phyloP scores from a whole-genome alignment of 2,888 invertebrate genomes.

The Caenorhabditis macrosperma region DNA sequence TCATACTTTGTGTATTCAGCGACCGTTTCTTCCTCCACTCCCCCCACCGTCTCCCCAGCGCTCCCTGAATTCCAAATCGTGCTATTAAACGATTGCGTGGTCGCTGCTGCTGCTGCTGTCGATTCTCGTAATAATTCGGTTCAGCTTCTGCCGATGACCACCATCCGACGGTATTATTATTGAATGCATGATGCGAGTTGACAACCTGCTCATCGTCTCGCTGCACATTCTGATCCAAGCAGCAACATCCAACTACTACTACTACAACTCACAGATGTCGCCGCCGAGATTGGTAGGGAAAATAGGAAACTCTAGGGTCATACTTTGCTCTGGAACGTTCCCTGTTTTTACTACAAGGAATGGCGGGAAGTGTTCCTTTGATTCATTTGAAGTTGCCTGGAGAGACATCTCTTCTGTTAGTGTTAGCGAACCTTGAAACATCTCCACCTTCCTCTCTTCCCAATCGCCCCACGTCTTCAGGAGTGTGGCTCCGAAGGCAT shows the following conservation, averaged over 20 bases:
- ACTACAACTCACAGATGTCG: constrained; percentile 40
- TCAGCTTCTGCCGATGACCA: constrained; percentile 16
- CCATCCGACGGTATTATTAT: background rate
- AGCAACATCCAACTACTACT: constrained; percentile 16
- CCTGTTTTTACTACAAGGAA: too few species aligned
- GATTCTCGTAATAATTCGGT: constrained; percentile 29
- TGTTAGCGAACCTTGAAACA: too few species aligned
- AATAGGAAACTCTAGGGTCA: background rate
- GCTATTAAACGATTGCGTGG: constrained; percentile 47
- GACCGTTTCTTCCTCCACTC: constrained; percentile 15
- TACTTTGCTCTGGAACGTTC: background rate
- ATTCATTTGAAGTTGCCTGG: too few species aligned
- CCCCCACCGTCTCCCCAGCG: background rate
- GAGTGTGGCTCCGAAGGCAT: constrained; percentile 75
- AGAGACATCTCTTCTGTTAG: too few species aligned
- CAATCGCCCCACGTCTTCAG: too few species aligned
- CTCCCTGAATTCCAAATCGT: constrained; percentile 9
- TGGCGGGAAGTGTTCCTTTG: background rate
- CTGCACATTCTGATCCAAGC: background rate
- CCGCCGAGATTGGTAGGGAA: constrained; percentile 38
- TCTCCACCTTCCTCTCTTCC: too few species aligned
- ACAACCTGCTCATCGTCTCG: background rate
- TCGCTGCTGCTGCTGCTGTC: background rate
- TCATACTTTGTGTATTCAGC: constrained; percentile 36
- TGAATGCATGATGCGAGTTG: constrained; percentile 18